Evolutionary conservation across 2,797 vertebrate genomes (phyloP), one percentile per base, ranked within the genome.

Genomic region (Lateolabrax maculatus): DNA sequence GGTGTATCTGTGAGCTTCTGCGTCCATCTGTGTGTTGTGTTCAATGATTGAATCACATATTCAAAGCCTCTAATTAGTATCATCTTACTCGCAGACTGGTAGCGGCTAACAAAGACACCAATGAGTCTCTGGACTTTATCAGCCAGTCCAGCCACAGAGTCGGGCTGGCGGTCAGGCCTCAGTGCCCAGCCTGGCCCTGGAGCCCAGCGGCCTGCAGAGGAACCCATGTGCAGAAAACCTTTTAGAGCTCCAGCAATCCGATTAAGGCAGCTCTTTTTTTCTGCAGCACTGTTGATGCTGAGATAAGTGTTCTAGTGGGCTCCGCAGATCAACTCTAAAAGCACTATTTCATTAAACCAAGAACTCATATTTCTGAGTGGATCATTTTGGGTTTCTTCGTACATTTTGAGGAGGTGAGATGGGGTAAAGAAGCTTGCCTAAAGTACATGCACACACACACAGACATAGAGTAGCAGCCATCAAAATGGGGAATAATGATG

Each of bases 181-280:
- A 63, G 81, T 84, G 83, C 78, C 72, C 72, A 85, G 84, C 75
- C 85, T 77, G 82, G 80, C 75, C 81, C 77, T 36, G 72, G 83
- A 92, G 90, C 85, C 88, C 79, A 71, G 65, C 52, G 53, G 88
- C 65, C 87, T 89, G 83, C 76, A 79, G 86, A 85, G 77, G 84
- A 91, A 87, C 87, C 89, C 90, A 80, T 89, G 87, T 90, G 89
- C 88, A 91, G 69, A 87, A 93, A 93, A 92, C 85, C 90, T 93
- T 92, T 94, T 93, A 92, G 91, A 92, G 92, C 86, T 67, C 72
- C 84, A 79, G 89, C 85, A 94, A 94, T 93, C 91, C 65, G 91
- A 95, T 94, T 95, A 95, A 89, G 84, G 73, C 83, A 29, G 77
- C 74, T 75, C 63, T 77, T 80, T 65, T 71, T 84, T 86, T 87